Evolutionary conservation across 2,113 vertebrate species (phyloP).

Genomic region (Anguilla japonica): DNA sequence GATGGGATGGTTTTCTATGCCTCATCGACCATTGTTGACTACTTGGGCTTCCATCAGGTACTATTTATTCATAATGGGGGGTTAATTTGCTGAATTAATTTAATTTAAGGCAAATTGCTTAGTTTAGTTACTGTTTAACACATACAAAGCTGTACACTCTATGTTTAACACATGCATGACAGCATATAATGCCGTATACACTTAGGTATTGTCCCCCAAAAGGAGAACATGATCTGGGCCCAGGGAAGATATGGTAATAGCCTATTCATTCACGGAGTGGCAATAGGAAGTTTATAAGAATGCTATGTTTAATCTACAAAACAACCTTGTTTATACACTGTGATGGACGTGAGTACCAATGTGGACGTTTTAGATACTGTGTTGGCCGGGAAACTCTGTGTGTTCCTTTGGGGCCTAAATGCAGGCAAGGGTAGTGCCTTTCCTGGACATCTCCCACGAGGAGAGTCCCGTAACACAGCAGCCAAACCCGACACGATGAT

Average conservation of each 20-base stretch:
- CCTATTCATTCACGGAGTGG: neutral
- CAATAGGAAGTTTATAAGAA: neutral
- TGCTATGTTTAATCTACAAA: neutral
- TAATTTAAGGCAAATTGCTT: neutral
- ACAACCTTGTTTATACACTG: too few species aligned
- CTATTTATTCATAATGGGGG: conserved; percentile 32
- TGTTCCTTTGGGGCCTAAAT: neutral
- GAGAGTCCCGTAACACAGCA: neutral
- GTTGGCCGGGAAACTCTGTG: neutral
- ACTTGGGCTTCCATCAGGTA: conserved; percentile 98
- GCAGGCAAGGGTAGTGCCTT: neutral
- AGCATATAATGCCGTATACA: neutral
- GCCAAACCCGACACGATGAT: neutral
- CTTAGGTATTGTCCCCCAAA: neutral
- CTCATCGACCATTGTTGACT: conserved; percentile 91
- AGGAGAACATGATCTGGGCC: neutral
- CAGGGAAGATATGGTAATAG: neutral
- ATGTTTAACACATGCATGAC: neutral
- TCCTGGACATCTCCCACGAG: neutral
- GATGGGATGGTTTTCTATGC: conserved; percentile 97
- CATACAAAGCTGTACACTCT: too few species aligned
- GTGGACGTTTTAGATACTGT: neutral
- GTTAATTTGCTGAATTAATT: neutral
- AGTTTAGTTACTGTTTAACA: neutral
- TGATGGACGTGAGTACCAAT: neutral